Evolutionary conservation across 2,888 invertebrate species (phyloP).

Genomic region (Lithosia quadra): DNA sequence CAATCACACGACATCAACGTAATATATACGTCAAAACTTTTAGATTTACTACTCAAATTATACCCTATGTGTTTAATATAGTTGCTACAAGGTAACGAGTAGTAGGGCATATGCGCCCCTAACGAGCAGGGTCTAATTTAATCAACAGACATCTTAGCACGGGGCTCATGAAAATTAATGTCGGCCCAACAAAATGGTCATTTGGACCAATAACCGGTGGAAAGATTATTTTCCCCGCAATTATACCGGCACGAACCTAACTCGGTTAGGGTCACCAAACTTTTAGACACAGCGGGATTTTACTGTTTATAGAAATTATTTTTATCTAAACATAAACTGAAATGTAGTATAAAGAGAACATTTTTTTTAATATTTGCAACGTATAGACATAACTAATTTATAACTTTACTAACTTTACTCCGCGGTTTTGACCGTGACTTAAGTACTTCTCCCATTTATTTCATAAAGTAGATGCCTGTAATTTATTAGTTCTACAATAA

Average conservation of each 20-base stretch:
- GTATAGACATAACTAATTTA: too few relatives aligned
- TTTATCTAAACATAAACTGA: background rate
- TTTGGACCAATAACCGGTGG: slow-evolving; percentile 60
- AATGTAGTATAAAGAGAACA: background rate
- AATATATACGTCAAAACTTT: slow-evolving; percentile 15
- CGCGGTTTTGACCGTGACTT: too few relatives aligned
- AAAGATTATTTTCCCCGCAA: slow-evolving; percentile 67
- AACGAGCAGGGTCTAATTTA: slow-evolving; percentile 51
- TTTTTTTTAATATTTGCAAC: too few relatives aligned
- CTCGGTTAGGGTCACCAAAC: slow-evolving; percentile 15
- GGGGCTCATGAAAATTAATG: slow-evolving; percentile 65
- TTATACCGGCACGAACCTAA: slow-evolving; percentile 45
- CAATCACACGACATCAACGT: slow-evolving; percentile 19
- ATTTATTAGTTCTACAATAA: too few relatives aligned
- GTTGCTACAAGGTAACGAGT: slow-evolving; percentile 44
- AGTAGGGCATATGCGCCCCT: slow-evolving; percentile 36
- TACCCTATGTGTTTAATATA: slow-evolving; percentile 45
- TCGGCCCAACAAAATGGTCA: slow-evolving; percentile 60
- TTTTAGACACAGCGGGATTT: background rate
- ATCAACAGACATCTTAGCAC: slow-evolving; percentile 50
- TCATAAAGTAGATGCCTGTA: too few relatives aligned
- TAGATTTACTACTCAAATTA: slow-evolving; percentile 44
- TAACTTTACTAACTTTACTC: too few relatives aligned
- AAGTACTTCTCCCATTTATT: too few relatives aligned
- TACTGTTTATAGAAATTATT: background rate